Conservation (phyloP, 2,113 vertebrate genomes). For the Addax nasomaculatus region DNA sequence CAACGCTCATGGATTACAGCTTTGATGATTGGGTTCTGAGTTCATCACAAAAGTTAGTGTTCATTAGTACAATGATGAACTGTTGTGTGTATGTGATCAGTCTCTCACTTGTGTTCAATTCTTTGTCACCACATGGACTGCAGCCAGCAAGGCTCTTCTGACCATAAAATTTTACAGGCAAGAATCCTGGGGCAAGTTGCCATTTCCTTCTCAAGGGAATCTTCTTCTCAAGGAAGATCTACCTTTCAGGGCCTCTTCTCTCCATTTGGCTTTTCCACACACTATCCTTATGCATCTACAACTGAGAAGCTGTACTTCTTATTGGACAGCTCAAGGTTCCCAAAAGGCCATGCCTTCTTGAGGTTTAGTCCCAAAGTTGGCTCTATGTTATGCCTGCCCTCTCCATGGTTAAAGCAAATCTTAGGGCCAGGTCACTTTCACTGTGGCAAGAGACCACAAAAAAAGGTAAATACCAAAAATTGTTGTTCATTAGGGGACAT, state of each 20-base stretch:
- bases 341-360: not conserved
- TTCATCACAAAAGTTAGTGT: not conserved
- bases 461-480: rapidly evolving
- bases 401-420: not conserved
- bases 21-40: not conserved
- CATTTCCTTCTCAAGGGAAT: not conserved
- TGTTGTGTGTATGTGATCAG: not conserved
- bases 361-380: not conserved
- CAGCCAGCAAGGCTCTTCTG: not conserved
- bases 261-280: not conserved
- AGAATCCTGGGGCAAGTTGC: not conserved
- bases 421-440: not conserved
- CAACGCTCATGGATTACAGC: not conserved
- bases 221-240: not conserved
- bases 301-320: not conserved
- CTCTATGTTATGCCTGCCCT: not conserved
- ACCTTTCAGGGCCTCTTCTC: not conserved
- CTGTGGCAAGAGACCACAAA: not conserved
- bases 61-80: not conserved
- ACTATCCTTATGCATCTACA: not conserved
- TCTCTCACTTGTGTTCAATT: not conserved
- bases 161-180: not conserved
- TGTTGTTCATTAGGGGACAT: not conserved
- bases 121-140: not conserved
- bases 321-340: not conserved